These are phyloP conservation scores for Pardalotus punctatus DNA, from an alignment of 2,113 vertebrate species.

Conservation along the genomic window DNA sequence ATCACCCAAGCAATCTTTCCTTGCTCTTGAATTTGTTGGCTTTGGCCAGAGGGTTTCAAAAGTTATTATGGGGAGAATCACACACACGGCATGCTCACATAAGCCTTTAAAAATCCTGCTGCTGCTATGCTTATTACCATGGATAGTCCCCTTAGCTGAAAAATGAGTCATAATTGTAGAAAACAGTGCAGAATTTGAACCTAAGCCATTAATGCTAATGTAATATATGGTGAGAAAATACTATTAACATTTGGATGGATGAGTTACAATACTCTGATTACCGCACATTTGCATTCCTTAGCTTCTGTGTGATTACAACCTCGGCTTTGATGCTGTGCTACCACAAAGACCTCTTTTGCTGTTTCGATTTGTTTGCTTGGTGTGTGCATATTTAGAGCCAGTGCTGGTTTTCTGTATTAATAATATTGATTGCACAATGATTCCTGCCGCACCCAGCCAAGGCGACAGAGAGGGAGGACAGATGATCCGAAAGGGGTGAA, in stretches of 20 bases:
- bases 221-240: constrained; percentile 58
- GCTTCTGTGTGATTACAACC: constrained; percentile 23
- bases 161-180: constrained; percentile 48
- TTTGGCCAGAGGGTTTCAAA: not conserved
- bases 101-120: constrained; percentile 39
- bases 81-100: not conserved
- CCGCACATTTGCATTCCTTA: constrained; percentile 44
- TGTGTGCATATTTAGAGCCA: not conserved
- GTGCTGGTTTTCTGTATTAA: not conserved
- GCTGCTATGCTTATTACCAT: constrained; percentile 7
- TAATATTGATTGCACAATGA: constrained; percentile 23
- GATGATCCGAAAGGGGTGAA: not conserved
- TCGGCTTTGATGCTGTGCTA: constrained; percentile 7
- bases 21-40: not conserved
- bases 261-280: constrained; percentile 46
- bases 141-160: constrained; percentile 43
- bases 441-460: not conserved
- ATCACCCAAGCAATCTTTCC: not conserved
- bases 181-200: constrained; percentile 50
- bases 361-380: constrained; percentile 4
- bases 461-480: not conserved
- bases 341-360: not conserved
- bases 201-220: constrained; percentile 49
- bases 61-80: not conserved
- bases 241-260: constrained; percentile 50